Base-by-base conservation (phyloP, 1,140 invertebrate species). In the Pantala flavescens region DNA sequence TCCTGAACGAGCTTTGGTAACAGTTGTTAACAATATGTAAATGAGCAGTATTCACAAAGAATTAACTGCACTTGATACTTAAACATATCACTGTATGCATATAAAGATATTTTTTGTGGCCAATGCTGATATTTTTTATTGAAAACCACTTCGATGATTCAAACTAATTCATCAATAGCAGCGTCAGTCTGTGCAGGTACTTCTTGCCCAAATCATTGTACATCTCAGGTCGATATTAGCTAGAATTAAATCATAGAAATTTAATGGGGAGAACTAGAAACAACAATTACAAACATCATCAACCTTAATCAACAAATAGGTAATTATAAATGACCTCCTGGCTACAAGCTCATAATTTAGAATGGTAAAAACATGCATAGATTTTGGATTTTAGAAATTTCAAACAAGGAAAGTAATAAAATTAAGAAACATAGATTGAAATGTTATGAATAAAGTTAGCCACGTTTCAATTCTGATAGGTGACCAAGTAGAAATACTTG, bases 41-140 rank as follows among this genome's bases (percentile, higher is more conserved):
- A 21, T 63, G 49, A 63, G 49, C 49, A 63, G 49, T 1, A 63
- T 63, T 63, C 49, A 63, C 49, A 63, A 63, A 7, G 49, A 63
- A 63, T 63, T 3, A 63, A 63, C 49, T 63, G 49, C 49, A 63
- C 49, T 63, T 36, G 28, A 36, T 36, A 36, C 49, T 19, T 63
- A 3, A 63, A 63, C 49, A 63, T 63, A 63, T 21, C 14, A 63
- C n/a, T 16, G 49, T 63, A 63, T 63, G 49, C 49, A 16, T 63
- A 21, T 9, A 36, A 36, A 36, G 28, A 36, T 36, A 63, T 7
- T 63, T 63, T 19, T 21, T 19, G n/a, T 63, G 49, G 49, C n/a
- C 49, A 63, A 63, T 63, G 49, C 49, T 63, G 49, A 63, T 19
- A 63, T 63, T 63, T 49, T 21, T 63, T 63, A 63, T 63, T 63